Percentiles rank a stretch among this genome's conserved stretches.
phyloP scores from a whole-genome alignment of 1,140 invertebrate species.

The Magallana ariakensis region DNA sequence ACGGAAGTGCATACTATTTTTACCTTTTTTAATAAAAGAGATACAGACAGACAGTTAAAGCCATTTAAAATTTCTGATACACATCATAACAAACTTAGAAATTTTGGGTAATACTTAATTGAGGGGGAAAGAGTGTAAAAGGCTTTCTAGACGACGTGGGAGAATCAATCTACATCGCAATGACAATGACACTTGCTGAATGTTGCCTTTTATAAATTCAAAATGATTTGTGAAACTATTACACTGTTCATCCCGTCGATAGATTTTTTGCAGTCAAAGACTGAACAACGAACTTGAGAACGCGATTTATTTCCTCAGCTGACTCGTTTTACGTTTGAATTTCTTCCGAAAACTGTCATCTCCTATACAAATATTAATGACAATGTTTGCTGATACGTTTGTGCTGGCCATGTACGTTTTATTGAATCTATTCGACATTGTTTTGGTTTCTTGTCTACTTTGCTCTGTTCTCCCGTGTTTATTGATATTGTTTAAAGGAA shows the following conservation, averaged over 20 bases:
- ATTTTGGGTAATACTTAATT: conserved; percentile 3
- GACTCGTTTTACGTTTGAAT: background rate
- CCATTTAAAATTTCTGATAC: background rate
- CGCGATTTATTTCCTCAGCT: background rate
- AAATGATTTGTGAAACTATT: background rate
- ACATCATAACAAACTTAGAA: background rate
- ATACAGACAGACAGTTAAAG: background rate
- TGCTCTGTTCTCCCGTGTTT: background rate
- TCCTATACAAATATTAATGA: background rate
- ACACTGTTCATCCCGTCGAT: background rate
- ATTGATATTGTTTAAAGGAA: background rate
- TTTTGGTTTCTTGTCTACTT: background rate
- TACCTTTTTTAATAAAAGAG: background rate
- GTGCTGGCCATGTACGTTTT: background rate
- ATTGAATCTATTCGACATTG: conserved; percentile 37
- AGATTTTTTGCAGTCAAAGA: background rate
- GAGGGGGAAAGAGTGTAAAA: conserved; percentile 1
- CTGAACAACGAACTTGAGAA: background rate
- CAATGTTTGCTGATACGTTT: background rate
- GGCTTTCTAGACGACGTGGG: background rate
- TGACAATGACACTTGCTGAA: background rate
- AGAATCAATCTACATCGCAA: background rate
- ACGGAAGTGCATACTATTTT: background rate
- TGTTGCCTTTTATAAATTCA: background rate
- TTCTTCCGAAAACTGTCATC: background rate